Evolutionary conservation across 2,888 invertebrate genomes (phyloP), one percentile per base, ranked within the genome.

Genomic region (Celastrina argiolus): DNA sequence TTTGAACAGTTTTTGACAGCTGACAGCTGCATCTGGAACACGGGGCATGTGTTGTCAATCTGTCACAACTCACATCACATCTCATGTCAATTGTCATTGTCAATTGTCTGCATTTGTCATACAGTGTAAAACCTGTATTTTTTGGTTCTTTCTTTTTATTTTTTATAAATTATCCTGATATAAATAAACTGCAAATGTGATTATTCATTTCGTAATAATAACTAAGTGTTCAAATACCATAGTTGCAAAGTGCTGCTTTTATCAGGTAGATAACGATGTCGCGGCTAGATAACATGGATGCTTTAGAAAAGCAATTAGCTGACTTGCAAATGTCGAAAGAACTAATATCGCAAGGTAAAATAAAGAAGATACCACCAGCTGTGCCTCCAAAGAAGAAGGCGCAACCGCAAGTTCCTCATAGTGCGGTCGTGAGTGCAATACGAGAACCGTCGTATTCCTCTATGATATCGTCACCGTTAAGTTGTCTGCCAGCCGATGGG

Each of bases 381-480:
- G 96, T 96, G 68, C 96, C 96, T 59, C 96, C 96, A 10, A 96
- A 96, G 82, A 96, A 96, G 72, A 94, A 93, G 81, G 95, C 86
- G 69, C 85, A 86, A 77, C 89, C 92, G 14, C 85, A 95, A 94
- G 94, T 96, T 76, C 96, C 96, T 69, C 95, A 95, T 78, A 96
- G 96, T 82, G 94, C 94, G 74, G 91, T 92, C 4, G 92, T 96
- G 64, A 94, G 93, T 79, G 93, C 94, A 74, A 88, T 94, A 65
- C 91, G 94, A 65, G 95, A 95, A 76, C 96, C 96, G 2, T 94
- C 95, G 8, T 96, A 94, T 81, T 95, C 96, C 42, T 93, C 95
- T 18, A 87, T 85, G 72, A 84, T 91, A 68, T 79, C 81, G 67
- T 77, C 84, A 64, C 82, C 94, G 88, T 70, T 74, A 26, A 86